Base-by-base conservation (phyloP, 2,888 invertebrate genomes). In the Andrena fulva region DNA sequence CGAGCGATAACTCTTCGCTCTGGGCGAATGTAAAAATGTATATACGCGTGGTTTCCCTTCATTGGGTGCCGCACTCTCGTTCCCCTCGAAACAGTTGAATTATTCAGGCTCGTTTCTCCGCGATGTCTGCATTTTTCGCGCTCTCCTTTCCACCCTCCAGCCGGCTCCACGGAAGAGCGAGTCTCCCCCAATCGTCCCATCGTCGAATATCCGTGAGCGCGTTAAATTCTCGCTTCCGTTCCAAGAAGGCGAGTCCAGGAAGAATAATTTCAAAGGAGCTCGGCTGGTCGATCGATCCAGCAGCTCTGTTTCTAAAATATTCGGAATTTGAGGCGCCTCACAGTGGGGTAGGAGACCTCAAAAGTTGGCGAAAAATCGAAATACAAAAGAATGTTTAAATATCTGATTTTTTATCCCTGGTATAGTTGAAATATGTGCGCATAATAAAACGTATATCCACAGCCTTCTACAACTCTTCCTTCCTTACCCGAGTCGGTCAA, bases 41-140 rank as follows among this genome's bases (percentile, higher is more conserved):
- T 16, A 42, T 29, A 12, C 50, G 63, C 20, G 63, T 16, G 7
- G 64, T 5, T 52, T 66, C 27, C 66, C 56, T 73, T 73, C 73
- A 56, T 66, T 35, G 56, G 29, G 35, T 10, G 20, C 62, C 50
- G 50, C 29, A 56, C 33, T 76, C 71, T 62, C 62, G 67, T 70
- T 59, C 33, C 66, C 52, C 60, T 68, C 59, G 75, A 71, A 74
- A 80, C 67, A 72, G 68, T 71, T 80, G 80, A 80, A 80, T 80
- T 80, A 80, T 80, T 80, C 80, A 80, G 50, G 66, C 75, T 62
- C 67, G 67, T 80, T 80, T 76, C 70, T 80, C 67, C 75, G 67
- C 66, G 66, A 59, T 67, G 80, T 80, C 80, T 80, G 80, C 75
- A 70, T 60, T 75, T 80, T 75, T 64, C 80, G 60, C 33, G 63